Evolutionary conservation across 1,140 invertebrate genomes (phyloP), one percentile per base, ranked within the genome.

Genomic region (Sipha flava): DNA sequence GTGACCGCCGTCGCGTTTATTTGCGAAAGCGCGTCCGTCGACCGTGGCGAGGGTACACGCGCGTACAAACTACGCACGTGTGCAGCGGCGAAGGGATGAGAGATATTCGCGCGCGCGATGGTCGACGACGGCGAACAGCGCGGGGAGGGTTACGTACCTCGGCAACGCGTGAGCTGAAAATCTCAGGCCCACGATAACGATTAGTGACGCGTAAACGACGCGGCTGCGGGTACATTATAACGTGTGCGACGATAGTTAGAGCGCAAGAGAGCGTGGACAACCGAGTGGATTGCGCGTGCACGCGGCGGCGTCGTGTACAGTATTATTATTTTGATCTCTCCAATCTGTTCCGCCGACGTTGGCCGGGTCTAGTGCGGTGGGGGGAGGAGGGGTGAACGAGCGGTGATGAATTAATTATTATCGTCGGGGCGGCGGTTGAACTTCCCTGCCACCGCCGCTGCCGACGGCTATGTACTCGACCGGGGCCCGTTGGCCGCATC

Each of bases 301-400:
- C 23, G 21, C 31, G 18, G 54, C 10, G 34, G 34, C 34, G 14
- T 29, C 4, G 57, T 16, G 21, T 7, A n/a, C 54, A 21, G 29
- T 66, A 66, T 70, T 70, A 70, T 70, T 70, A 70, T 70, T 70
- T 70, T 70, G 66, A 70, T 70, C 66, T 70, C 66, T 70, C 66
- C 66, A 70, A 70, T 70, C 66, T 70, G 66, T 70, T 70, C 66
- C 23, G 16, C 40, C 23, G 54, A 59, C 16, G 54, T 26, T 3
- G 34, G 34, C 0, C 5, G 29, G 6, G 6, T n/a, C n/a, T n/a
- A n/a, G 57, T 34, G 18, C 1, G 0, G 31, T 0, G 16, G n/a
- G 6, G 3, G 31, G n/a, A 57, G 1, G n/a, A 7, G n/a, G 40
- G 37, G 40, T n/a, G n/a, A n/a, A n/a, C n/a, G n/a, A n/a, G 3